Percentiles rank a stretch among this genome's conserved stretches.
Evolutionary conservation across 2,113 vertebrate genomes (phyloP).

Genomic region (Suncus etruscus): DNA sequence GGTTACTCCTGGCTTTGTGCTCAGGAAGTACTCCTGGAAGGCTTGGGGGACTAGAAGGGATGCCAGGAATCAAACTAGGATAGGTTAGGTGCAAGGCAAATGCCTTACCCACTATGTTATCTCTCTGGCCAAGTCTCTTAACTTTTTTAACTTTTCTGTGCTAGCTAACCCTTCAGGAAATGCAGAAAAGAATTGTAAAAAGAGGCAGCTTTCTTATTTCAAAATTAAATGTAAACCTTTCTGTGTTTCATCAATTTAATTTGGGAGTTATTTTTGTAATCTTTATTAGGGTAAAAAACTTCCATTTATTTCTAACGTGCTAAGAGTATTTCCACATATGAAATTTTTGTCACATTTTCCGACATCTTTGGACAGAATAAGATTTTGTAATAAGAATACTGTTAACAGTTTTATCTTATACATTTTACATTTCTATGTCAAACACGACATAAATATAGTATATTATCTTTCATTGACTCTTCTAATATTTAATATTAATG

Average conservation of each 20-base stretch:
- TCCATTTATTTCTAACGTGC: not conserved
- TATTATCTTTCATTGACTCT: not conserved
- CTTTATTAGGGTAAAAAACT: conserved; percentile 6
- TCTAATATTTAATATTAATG: not conserved
- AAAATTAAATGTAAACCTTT: not conserved
- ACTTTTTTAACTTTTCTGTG: not conserved
- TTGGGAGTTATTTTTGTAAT: not conserved
- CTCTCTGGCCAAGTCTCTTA: not conserved
- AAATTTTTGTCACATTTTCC: conserved; percentile 45
- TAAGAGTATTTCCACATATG: not conserved
- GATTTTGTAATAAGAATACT: conserved; percentile 4
- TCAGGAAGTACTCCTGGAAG: too few species aligned
- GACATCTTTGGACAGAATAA: not conserved
- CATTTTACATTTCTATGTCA: not conserved
- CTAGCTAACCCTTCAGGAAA: not conserved
- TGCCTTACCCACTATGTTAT: too few species aligned
- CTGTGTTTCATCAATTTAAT: conserved; percentile 3
- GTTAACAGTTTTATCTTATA: conserved; percentile 17
- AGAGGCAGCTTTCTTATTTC: not conserved
- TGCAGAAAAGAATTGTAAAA: not conserved
- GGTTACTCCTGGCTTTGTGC: too few species aligned
- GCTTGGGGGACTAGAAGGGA: too few species aligned
- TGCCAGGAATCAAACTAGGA: too few species aligned
- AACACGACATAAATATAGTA: not conserved
- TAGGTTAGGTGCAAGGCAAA: too few species aligned